Evolutionary conservation across 2,888 invertebrate genomes (phyloP).

Genomic region (Hemaris fuciformis): DNA sequence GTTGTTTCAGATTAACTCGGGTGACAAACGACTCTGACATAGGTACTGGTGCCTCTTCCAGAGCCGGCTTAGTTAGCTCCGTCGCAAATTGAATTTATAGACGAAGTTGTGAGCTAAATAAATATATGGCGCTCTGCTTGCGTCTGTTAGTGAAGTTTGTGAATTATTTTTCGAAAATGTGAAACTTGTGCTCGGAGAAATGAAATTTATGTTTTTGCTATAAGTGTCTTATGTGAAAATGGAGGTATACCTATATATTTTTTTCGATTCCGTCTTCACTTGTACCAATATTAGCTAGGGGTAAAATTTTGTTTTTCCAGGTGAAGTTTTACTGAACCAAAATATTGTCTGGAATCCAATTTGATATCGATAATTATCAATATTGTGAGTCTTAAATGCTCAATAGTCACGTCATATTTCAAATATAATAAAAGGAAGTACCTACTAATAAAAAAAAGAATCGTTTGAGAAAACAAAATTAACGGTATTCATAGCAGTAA

Average conservation of each 20-base stretch:
- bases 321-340: no score
- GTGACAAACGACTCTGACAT: constrained; percentile 44
- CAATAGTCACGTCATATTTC: no score
- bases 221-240: neutral
- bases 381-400: no score
- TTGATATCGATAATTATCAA: no score
- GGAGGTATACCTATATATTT: neutral
- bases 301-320: no score
- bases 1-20: constrained; percentile 40
- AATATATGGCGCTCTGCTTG: constrained; percentile 1
- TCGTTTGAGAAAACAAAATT: no score
- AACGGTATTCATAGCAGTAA: no score
- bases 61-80: constrained; percentile 31
- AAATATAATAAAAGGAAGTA: no score
- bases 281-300: no score
- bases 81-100: constrained; percentile 16
- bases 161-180: neutral
- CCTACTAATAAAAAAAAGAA: no score
- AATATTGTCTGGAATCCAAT: no score
- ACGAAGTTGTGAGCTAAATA: constrained; percentile 5
- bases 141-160: constrained; percentile 1
- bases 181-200: neutral
- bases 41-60: constrained; percentile 28
- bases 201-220: neutral
- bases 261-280: no score